Evolutionary conservation across 2,888 invertebrate species (phyloP), one percentile per base, ranked within the genome.

Genomic region (Orgyia antiqua): DNA sequence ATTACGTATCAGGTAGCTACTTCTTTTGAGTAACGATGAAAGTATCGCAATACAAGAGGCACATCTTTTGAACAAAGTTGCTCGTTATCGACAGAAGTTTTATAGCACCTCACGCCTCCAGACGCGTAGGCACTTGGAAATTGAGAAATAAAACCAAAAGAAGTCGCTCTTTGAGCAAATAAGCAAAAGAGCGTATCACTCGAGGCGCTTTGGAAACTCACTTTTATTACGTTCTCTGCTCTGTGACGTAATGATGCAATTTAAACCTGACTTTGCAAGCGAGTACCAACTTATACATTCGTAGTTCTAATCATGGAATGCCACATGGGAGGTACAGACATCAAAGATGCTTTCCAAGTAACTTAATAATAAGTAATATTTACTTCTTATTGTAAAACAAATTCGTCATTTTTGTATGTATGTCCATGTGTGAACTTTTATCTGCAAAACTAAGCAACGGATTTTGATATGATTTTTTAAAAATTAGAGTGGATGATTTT

Each of bases 221-320:
- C 45, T 41, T 38, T 45, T 51, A 42, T 49, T 44, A 40, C 10
- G 29, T 29, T 33, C 21, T 13, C 35, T 37, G 48, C 39, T 52
- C 35, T 42, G 45, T 33, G 36, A 39, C 41, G 48, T 58, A 57
- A 59, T 58, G 55, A 51, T 45, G 53, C 54, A 64, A 57, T 66
- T 64, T 56, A 44, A 39, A 45, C 33, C 35, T 37, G 40, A 42
- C 44, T 33, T 2, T 9, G 13, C 18, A 27, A 20, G 2, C 11
- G 26, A 12, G 1, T n/a, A n/a, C n/a, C n/a, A n/a, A n/a, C n/a
- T 8, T 23, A 10, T 10, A 19, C n/a, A 20, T 13, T 19, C 13
- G 23, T 9, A 18, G 19, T 19, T 27, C 2, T 31, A 12, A 10
- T 20, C n/a, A 18, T 7, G 24, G 2, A 24, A 24, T n/a, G 23